These are phyloP conservation scores for Aythya baeri DNA, from an alignment of 2,113 vertebrate species.

Conservation along the genomic window DNA sequence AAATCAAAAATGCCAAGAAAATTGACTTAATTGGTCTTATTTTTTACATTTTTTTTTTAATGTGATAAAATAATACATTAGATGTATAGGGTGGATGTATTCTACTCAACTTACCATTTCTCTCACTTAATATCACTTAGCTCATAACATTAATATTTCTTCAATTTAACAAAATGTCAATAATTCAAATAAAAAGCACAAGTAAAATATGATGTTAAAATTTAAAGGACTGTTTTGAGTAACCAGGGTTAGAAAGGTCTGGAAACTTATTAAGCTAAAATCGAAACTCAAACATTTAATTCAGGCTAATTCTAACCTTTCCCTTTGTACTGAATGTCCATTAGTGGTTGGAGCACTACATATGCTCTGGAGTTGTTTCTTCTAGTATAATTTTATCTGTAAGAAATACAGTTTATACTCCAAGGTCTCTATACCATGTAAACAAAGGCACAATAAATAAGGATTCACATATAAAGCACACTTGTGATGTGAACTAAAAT, in stretches of 20 bases:
- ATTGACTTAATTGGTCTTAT: fast-evolving
- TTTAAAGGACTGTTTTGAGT: background rate
- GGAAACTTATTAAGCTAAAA: background rate
- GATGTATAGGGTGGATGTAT: background rate
- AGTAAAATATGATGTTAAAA: background rate
- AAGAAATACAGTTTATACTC: background rate
- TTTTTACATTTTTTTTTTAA: background rate
- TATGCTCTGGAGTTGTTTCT: background rate
- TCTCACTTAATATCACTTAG: background rate
- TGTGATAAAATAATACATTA: background rate
- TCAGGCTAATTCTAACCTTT: background rate
- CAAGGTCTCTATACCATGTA: background rate
- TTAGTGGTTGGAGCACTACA: background rate
- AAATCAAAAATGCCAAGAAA: background rate
- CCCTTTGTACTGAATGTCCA: background rate
- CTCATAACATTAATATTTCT: background rate
- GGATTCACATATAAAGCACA: background rate
- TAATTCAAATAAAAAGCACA: background rate
- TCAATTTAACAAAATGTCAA: background rate
- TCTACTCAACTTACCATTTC: background rate
- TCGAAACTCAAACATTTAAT: background rate
- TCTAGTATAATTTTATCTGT: background rate
- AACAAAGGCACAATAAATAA: background rate
- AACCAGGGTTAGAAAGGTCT: background rate
- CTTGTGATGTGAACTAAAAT: background rate